phyloP scores from a whole-genome alignment of 2,113 vertebrate genomes.

The Alethe diademata region DNA sequence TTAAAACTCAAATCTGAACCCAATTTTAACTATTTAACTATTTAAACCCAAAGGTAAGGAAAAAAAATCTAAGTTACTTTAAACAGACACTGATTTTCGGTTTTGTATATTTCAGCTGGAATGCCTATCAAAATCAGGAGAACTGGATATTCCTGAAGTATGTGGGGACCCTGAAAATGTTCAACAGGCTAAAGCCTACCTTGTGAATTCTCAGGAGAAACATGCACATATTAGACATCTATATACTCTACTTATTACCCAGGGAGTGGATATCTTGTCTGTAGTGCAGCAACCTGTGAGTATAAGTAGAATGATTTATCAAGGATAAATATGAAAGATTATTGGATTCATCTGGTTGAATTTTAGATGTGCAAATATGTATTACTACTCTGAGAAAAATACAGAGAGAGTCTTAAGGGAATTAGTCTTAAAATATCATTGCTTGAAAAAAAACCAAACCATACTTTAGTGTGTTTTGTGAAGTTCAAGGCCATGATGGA shows the following conservation, averaged over 20 bases:
- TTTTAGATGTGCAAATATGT: neutral
- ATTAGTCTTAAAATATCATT: neutral
- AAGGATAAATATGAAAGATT: neutral
- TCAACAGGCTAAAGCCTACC: conserved; percentile 45
- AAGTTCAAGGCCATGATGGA: neutral
- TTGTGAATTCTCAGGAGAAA: conserved; percentile 69
- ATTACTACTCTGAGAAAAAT: neutral
- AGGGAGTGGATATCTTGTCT: conserved; percentile 81
- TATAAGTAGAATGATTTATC: neutral
- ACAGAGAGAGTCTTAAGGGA: neutral
- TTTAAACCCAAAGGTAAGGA: neutral
- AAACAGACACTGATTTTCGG: neutral
- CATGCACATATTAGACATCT: conserved; percentile 74
- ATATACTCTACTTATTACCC: conserved; percentile 67
- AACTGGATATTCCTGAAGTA: conserved; percentile 60
- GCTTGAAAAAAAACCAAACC: accelerated
- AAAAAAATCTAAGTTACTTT: neutral
- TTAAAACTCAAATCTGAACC: neutral
- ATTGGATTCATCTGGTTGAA: neutral
- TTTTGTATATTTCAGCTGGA: conserved; percentile 66
- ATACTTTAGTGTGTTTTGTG: neutral
- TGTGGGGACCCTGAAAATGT: conserved; percentile 30
- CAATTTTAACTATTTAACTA: neutral
- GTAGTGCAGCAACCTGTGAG: conserved; percentile 79
- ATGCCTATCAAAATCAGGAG: conserved; percentile 70